Percentiles rank a stretch among this genome's conserved stretches.
Conservation (phyloP, 2,113 vertebrate species). For the Hydrochoerus hydrochaeris region DNA sequence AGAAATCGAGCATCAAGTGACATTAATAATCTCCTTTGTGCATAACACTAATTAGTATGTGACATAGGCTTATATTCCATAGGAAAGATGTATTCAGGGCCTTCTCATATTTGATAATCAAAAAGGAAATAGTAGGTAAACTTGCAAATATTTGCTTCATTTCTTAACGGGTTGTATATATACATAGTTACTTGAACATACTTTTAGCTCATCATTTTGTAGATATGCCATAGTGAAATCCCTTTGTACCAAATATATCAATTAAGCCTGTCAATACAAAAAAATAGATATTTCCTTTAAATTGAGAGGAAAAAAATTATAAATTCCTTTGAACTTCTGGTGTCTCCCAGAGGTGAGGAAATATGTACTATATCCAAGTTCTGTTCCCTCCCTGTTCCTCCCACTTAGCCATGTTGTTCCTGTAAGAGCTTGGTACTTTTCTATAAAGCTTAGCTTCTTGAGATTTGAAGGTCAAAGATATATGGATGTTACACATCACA, state of each 20-base stretch:
- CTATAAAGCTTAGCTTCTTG: neutral
- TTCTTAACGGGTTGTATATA: neutral
- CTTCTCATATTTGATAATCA: neutral
- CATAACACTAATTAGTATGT: neutral
- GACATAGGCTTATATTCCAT: neutral
- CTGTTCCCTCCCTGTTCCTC: neutral
- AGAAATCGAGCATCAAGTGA: neutral
- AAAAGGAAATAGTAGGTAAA: conserved; percentile 3
- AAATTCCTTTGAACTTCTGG: conserved; percentile 32
- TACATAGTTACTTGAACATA: neutral
- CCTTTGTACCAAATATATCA: conserved; percentile 38
- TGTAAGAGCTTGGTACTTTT: neutral
- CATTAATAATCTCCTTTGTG: neutral
- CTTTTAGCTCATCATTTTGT: neutral
- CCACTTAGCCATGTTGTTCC: neutral
- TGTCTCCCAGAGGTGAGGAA: neutral
- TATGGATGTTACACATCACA: neutral
- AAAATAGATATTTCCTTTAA: conserved; percentile 59
- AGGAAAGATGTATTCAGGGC: neutral
- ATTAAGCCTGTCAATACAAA: conserved; percentile 39
- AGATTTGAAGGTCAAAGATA: neutral
- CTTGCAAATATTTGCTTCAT: conserved; percentile 20
- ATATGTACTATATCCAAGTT: neutral
- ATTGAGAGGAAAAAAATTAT: conserved; percentile 49
- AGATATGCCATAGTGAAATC: neutral